Conservation (phyloP, 2,113 vertebrate genomes). For the Fulica atra region DNA sequence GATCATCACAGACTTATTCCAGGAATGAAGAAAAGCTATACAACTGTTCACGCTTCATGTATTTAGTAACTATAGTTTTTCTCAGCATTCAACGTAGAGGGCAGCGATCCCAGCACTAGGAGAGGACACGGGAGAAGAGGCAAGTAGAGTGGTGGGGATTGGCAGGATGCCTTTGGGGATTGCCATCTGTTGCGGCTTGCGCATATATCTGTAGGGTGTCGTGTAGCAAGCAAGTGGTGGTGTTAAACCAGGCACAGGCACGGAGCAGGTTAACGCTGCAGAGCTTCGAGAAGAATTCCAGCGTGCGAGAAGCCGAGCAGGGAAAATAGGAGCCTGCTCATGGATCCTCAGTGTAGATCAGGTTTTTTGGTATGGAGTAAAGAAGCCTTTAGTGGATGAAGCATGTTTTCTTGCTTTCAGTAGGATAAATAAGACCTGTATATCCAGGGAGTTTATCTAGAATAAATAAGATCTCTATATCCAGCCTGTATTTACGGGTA, state of each 20-base stretch:
- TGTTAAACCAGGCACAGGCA: background rate
- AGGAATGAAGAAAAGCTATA: background rate
- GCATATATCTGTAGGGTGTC: background rate
- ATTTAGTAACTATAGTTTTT: slow-evolving; percentile 13
- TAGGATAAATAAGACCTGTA: background rate
- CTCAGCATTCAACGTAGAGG: background rate
- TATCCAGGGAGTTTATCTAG: no score
- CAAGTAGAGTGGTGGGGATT: background rate
- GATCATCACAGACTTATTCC: background rate
- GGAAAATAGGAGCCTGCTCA: background rate
- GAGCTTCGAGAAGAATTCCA: background rate
- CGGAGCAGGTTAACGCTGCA: background rate
- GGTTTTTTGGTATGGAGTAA: background rate
- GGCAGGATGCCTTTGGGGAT: slow-evolving; percentile 10
- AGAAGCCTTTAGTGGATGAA: background rate
- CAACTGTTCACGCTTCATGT: slow-evolving; percentile 14
- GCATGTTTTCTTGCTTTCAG: background rate
- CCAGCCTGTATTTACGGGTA: background rate
- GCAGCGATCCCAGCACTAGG: background rate
- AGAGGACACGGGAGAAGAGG: background rate
- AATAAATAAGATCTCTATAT: no score
- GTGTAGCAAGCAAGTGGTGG: background rate
- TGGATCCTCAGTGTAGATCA: rapidly evolving
- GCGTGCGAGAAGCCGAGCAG: background rate
- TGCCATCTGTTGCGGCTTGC: background rate